Evolutionary conservation across 2,797 vertebrate species (phyloP).

Genomic region (Paratrypauchen microcephalus): DNA sequence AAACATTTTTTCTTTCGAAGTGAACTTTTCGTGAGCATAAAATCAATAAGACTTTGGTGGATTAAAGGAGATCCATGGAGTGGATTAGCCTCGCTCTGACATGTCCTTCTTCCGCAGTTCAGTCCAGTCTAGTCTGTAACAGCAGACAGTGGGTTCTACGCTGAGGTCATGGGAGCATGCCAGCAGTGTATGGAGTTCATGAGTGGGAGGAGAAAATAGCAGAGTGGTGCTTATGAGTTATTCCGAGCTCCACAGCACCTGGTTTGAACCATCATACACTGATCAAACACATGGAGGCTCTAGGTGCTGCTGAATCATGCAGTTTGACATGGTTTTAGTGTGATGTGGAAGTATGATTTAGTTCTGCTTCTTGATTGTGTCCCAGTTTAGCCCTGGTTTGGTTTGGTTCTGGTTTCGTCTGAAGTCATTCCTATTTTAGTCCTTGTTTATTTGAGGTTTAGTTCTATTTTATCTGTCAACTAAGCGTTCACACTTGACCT

Average conservation of each 20-base stretch:
- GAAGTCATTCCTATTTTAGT: too few relatives aligned
- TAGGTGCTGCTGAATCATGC: neutral
- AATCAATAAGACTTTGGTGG: conserved; percentile 46
- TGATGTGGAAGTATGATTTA: too few relatives aligned
- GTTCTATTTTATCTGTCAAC: too few relatives aligned
- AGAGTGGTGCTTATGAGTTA: conserved; percentile 37
- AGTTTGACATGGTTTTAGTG: neutral
- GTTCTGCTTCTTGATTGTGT: too few relatives aligned
- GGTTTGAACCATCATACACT: conserved; percentile 40
- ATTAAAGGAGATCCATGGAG: conserved; percentile 15
- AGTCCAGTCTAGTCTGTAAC: neutral
- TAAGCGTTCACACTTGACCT: too few relatives aligned
- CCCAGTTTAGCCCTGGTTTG: too few relatives aligned
- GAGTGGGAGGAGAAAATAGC: conserved; percentile 59
- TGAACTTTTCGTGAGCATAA: conserved; percentile 19
- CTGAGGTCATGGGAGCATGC: conserved; percentile 16
- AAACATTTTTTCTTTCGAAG: neutral
- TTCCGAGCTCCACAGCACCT: conserved; percentile 44
- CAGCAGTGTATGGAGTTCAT: conserved; percentile 32
- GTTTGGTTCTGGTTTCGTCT: too few relatives aligned
- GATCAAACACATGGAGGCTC: neutral
- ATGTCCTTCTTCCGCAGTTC: neutral
- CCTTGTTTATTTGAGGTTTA: too few relatives aligned
- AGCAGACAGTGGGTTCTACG: conserved; percentile 33
- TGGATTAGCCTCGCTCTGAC: conserved; percentile 9